Conservation (phyloP, 2,888 invertebrate species). For the Merodon equestris region DNA sequence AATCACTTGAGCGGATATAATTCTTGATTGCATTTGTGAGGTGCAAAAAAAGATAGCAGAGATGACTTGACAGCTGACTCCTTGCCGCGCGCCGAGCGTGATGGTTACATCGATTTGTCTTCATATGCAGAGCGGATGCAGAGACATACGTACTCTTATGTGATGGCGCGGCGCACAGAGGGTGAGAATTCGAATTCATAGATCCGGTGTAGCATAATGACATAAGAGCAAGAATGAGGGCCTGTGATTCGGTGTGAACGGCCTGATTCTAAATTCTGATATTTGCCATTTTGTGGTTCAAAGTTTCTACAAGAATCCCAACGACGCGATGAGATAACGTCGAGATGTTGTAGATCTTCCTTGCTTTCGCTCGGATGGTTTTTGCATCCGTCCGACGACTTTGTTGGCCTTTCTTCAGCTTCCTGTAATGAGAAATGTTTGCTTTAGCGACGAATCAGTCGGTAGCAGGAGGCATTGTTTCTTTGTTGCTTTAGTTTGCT, state of each 20-base stretch:
- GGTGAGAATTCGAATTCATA: slow-evolving; percentile 32
- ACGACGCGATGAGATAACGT: slow-evolving; percentile 19
- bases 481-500: slow-evolving; percentile 17
- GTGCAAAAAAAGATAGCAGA: slow-evolving; percentile 10
- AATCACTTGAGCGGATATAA: slow-evolving; percentile 69
- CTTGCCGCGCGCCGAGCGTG: slow-evolving; percentile 8
- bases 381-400: slow-evolving; percentile 3
- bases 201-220: slow-evolving; percentile 67
- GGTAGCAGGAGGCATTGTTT: slow-evolving; percentile 9
- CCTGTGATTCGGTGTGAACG: slow-evolving; percentile 25
- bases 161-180: too few species aligned
- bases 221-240: slow-evolving; percentile 23
- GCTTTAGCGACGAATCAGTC: slow-evolving; percentile 17
- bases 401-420: slow-evolving; percentile 8
- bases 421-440: slow-evolving; percentile 54
- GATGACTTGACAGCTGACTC: neutral
- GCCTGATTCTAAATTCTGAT: slow-evolving; percentile 35
- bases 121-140: slow-evolving; percentile 45
- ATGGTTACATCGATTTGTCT: slow-evolving; percentile 55
- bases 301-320: slow-evolving; percentile 60
- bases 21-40: slow-evolving; percentile 57
- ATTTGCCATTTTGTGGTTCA: slow-evolving; percentile 57
- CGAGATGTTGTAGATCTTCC: slow-evolving; percentile 32
- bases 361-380: slow-evolving; percentile 8
- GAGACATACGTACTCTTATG: slow-evolving; percentile 18